Percentiles rank a stretch among this genome's conserved stretches.
Conservation (phyloP, 1,140 invertebrate genomes). For the Drosophila busckii region DNA sequence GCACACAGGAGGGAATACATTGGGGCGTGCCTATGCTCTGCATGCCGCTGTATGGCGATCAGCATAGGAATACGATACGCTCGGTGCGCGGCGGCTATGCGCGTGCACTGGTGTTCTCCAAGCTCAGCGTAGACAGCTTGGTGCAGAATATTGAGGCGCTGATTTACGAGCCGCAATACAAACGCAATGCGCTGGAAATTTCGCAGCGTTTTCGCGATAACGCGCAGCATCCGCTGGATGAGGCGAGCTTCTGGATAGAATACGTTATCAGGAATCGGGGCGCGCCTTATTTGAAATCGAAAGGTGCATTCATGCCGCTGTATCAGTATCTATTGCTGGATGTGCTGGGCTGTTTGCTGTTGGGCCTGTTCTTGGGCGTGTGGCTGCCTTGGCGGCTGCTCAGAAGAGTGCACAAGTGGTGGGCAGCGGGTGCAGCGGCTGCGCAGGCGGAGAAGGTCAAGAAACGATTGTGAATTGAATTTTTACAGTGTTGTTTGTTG, state of each 20-base stretch:
- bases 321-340: slow-evolving; percentile 80
- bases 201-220: slow-evolving; percentile 79
- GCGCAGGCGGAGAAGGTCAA: slow-evolving; percentile 26
- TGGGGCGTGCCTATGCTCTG: slow-evolving; percentile 84
- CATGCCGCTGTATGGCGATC: slow-evolving; percentile 83
- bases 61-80: slow-evolving; percentile 78
- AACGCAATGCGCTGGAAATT: slow-evolving; percentile 60
- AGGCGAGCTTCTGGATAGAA: slow-evolving; percentile 82
- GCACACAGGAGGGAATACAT: slow-evolving; percentile 84
- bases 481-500: too few species aligned
- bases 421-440: slow-evolving; percentile 11
- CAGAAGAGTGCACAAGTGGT: slow-evolving; percentile 33
- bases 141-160: slow-evolving; percentile 54
- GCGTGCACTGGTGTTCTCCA: slow-evolving; percentile 54
- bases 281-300: slow-evolving; percentile 78
- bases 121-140: slow-evolving; percentile 62
- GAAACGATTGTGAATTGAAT: too few species aligned
- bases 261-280: slow-evolving; percentile 81
- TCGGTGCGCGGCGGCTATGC: slow-evolving; percentile 73
- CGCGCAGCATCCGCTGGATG: slow-evolving; percentile 80
- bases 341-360: slow-evolving; percentile 65
- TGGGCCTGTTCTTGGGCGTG: slow-evolving; percentile 36
- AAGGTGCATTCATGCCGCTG: slow-evolving; percentile 78
- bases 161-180: slow-evolving; percentile 68
- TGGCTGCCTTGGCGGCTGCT: slow-evolving; percentile 61